Evolutionary conservation across 2,888 invertebrate species (phyloP).

Genomic region (Clepsis dumicolana): DNA sequence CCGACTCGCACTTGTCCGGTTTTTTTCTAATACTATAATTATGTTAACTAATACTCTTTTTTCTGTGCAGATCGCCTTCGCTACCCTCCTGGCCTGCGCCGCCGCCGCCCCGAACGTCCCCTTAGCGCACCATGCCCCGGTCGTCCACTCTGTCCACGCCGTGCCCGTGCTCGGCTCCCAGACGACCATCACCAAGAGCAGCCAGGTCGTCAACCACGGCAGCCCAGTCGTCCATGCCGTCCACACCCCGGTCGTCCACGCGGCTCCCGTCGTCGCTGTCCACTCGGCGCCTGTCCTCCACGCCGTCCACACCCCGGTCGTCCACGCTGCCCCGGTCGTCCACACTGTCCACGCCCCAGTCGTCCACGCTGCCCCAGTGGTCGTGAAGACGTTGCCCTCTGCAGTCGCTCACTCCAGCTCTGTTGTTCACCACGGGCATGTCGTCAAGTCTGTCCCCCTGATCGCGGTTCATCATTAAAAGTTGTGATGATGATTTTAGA

Average conservation of each 20-base stretch:
- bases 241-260: constrained; percentile 48
- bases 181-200: constrained; percentile 80
- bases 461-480: constrained; percentile 72
- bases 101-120: constrained; percentile 79
- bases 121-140: constrained; percentile 68
- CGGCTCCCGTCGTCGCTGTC: constrained; percentile 59
- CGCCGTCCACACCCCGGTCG: constrained; percentile 50
- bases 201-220: constrained; percentile 80
- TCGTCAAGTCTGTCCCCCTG: constrained; percentile 74
- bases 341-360: constrained; percentile 52
- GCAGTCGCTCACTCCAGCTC: constrained; percentile 76
- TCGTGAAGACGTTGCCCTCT: constrained; percentile 74
- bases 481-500: constrained; percentile 39
- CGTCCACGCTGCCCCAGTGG: constrained; percentile 63
- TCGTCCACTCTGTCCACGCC: constrained; percentile 61
- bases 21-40: neutral
- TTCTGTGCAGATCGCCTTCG: constrained; percentile 75
- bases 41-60: neutral
- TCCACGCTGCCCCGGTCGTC: constrained; percentile 52
- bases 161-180: constrained; percentile 65
- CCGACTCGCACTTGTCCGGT: no score
- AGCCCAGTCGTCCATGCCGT: constrained; percentile 61
- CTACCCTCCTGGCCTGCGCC: constrained; percentile 81
- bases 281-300: constrained; percentile 59
- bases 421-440: constrained; percentile 68